phyloP scores from a whole-genome alignment of 2,113 vertebrate species.

The Cyprinodon variegatus region DNA sequence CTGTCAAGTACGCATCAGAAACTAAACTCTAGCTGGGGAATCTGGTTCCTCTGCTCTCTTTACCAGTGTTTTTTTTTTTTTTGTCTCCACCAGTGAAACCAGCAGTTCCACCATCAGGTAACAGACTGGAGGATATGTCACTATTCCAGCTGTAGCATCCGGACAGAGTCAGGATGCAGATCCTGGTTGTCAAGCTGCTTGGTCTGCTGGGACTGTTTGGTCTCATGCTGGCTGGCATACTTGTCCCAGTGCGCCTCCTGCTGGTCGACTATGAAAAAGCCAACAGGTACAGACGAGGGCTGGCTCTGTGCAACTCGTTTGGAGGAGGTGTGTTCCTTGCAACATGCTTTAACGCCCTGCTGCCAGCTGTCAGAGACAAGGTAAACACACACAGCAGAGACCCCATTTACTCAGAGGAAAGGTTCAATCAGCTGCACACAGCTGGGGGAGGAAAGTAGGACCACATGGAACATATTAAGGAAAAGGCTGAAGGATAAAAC shows the following conservation, averaged over 20 bases:
- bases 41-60: background rate
- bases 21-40: background rate
- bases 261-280: conserved; percentile 83
- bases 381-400: conserved; percentile 59
- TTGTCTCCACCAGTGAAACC: conserved; percentile 5
- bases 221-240: conserved; percentile 87
- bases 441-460: too few relatives aligned
- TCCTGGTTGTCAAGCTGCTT: conserved; percentile 85
- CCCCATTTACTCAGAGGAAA: too few relatives aligned
- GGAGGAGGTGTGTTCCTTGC: conserved; percentile 92
- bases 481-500: too few relatives aligned
- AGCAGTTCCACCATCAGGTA: background rate
- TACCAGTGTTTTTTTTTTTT: background rate
- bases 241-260: conserved; percentile 87
- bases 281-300: conserved; percentile 74
- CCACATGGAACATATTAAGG: too few relatives aligned
- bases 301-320: conserved; percentile 88
- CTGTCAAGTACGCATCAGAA: background rate
- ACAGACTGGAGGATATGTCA: conserved; percentile 10
- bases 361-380: conserved; percentile 89
- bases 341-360: conserved; percentile 91
- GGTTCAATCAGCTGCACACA: too few relatives aligned
- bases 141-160: background rate
- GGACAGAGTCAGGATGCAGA: conserved; percentile 70
- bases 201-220: conserved; percentile 85